Evolutionary conservation across 2,113 vertebrate genomes (phyloP), one percentile per base, ranked within the genome.

Genomic region (Megaleporinus macrocephalus): DNA sequence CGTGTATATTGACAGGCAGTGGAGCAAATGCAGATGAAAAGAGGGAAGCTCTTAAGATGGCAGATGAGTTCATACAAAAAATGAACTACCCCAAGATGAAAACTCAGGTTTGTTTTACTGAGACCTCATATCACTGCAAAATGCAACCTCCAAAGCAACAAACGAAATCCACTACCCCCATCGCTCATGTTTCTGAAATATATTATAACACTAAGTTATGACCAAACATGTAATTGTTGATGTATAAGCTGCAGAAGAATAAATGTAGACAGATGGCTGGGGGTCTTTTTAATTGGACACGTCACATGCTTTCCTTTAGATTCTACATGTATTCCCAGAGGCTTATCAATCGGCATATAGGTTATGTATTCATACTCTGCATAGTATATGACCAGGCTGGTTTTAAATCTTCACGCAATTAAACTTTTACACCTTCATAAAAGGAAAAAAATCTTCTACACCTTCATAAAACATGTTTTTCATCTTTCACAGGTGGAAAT

Each of bases 21-120:
- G 95, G 94, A 81, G 97, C 97, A 7, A 97, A 95, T 0, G 92
- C 93, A 16, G 94, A 93, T 80, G 96, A 97, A 89, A 93, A 95
- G 80, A 94, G 86, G 73, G 94, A 84, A 0, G 95, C 96, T 29
- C 90, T 97, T 1, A 93, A 90, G 27, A 95, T 97, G 87, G 95
- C 97, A 0, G 95, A 98, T 85, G 93, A 91, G 83, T 96, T 97
- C 86, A 96, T 97, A 7, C 41, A 95, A 13, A 88, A 92, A 36
- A 96, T 97, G 96, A 94, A 87, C 0, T 95, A 97, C 22, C 91
- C 93, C 3, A 89, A 79, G 80, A 94, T 95, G 69, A 96, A 91
- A 75, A 97, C 97, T 7, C 96, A 97, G 95, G 97, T 97, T 68
- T 86, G 91, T 36, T 22, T 14, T 44, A 24, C 20, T 33, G 16